These are phyloP conservation scores for Smittia aterrima DNA, from an alignment of 2,888 invertebrate genomes.

Conservation along the genomic window DNA sequence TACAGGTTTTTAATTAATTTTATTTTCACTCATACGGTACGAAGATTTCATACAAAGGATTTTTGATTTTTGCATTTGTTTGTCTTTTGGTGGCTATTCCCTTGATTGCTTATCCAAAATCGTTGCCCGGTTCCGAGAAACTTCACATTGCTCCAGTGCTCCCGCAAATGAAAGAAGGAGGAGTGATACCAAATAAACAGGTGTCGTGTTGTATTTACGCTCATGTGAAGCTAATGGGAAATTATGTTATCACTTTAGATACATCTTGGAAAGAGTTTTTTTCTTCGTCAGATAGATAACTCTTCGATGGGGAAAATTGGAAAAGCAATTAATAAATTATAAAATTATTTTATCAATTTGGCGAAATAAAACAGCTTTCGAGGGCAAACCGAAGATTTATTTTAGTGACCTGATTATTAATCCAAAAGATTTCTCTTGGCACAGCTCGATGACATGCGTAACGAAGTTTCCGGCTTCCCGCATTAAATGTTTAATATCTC, in stretches of 20 bases:
- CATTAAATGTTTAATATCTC: constrained; percentile 2
- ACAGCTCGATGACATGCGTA: not conserved
- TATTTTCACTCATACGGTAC: too few species aligned
- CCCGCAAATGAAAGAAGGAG: too few species aligned
- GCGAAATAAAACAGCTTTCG: not conserved
- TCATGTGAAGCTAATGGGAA: not conserved
- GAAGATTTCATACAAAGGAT: too few species aligned
- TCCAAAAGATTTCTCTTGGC: not conserved
- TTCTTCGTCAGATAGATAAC: too few species aligned
- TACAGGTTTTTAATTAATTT: too few species aligned
- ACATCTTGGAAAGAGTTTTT: not conserved
- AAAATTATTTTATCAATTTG: constrained; percentile 25
- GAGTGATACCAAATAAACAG: not conserved
- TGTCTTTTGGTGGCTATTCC: constrained; percentile 70
- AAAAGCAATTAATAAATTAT: constrained; percentile 36
- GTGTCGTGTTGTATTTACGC: constrained; percentile 7
- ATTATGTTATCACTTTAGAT: constrained; percentile 12
- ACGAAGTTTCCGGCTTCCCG: constrained; percentile 16
- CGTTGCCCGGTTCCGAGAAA: constrained; percentile 64
- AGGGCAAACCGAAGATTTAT: constrained; percentile 33
- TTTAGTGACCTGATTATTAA: constrained; percentile 37
- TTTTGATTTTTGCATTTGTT: constrained; percentile 64
- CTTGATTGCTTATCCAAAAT: constrained; percentile 69
- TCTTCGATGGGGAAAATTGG: constrained; percentile 4
- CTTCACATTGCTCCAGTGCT: too few species aligned